phyloP scores from a whole-genome alignment of 2,888 invertebrate species.

The Itoplectis maculator region DNA sequence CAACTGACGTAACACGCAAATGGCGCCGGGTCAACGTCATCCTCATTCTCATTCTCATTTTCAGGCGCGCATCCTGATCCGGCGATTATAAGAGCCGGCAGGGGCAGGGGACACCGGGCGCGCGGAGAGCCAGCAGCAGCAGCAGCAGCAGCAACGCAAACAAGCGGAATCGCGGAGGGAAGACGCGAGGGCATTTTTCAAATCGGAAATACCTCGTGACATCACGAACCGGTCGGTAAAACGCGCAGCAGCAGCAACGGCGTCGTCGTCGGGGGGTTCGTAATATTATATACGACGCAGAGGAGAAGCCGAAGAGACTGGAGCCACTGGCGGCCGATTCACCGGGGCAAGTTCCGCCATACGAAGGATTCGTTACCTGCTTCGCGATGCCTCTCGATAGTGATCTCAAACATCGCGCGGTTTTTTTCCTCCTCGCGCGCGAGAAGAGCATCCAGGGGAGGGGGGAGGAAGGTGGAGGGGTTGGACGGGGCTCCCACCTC shows the following conservation, averaged over 20 bases:
- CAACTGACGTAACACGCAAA: constrained; percentile 30
- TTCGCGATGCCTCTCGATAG: constrained; percentile 68
- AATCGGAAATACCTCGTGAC: constrained; percentile 77
- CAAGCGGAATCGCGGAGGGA: not conserved
- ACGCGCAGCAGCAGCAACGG: constrained; percentile 53
- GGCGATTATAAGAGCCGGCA: not conserved
- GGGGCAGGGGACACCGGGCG: not conserved
- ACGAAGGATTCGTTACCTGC: constrained; percentile 70
- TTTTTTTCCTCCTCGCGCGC: constrained; percentile 39
- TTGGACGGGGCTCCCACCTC: no score
- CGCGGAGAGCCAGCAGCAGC: no score
- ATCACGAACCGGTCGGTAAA: constrained; percentile 75
- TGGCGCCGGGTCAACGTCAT: constrained; percentile 54
- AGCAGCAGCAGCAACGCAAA: no score
- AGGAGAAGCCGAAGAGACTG: not conserved
- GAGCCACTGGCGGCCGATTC: constrained; percentile 51
- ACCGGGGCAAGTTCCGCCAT: constrained; percentile 66
- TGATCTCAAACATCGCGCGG: constrained; percentile 59
- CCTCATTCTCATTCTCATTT: constrained; percentile 15
- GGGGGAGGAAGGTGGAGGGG: no score
- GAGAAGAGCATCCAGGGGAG: no score
- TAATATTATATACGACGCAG: constrained; percentile 32
- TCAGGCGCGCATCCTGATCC: constrained; percentile 12
- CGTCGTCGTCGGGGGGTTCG: constrained; percentile 39
- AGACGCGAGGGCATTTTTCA: constrained; percentile 29